Evolutionary conservation across 2,797 vertebrate genomes (phyloP), one percentile per base, ranked within the genome.

Genomic region (Limosa lapponica): DNA sequence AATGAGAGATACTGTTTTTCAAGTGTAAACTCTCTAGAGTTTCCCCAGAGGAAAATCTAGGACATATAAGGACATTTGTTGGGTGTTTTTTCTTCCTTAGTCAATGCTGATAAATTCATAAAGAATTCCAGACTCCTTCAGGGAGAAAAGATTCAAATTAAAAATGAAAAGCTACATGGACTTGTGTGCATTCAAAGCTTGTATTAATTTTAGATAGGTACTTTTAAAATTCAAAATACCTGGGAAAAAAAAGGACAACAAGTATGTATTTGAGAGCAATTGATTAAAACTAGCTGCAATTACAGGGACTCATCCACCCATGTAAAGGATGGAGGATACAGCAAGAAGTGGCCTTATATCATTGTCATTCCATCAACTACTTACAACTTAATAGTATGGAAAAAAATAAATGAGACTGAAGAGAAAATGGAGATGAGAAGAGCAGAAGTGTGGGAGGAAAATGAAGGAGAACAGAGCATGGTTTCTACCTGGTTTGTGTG

Each of bases 241-340:
- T 54, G 39, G 25, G 28, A 1, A 64, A 71, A 71, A 77, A 52
- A 23, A 8, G 9, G 32, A 46, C 23, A 67, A 84, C 39, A 59
- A 75, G 27, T 41, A 93, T 15, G 34, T 71, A 49, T 96, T 77
- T 89, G 80, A 92, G 54, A 92, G 59, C 54, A 94, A 91, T 72
- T 89, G 89, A 83, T 95, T 95, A 93, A 93, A 96, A 83, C 49
- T 55, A 39, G 37, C 30, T 95, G 62, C 86, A 93, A 89, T 94
- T 91, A 86, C 74, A 95, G 22, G 24, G 48, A 74, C 39, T n/a
- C 57, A 84, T 93, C 90, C 74, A 93, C 66, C 78, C 90, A 94
- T 94, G 64, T 87, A 77, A 87, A 91, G 59, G 37, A 92, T 74
- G 71, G 44, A 93, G 72, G 34, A 64, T 78, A 85, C 13, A 73